Conservation (phyloP, 2,113 vertebrate genomes). For the Diadophis punctatus region DNA sequence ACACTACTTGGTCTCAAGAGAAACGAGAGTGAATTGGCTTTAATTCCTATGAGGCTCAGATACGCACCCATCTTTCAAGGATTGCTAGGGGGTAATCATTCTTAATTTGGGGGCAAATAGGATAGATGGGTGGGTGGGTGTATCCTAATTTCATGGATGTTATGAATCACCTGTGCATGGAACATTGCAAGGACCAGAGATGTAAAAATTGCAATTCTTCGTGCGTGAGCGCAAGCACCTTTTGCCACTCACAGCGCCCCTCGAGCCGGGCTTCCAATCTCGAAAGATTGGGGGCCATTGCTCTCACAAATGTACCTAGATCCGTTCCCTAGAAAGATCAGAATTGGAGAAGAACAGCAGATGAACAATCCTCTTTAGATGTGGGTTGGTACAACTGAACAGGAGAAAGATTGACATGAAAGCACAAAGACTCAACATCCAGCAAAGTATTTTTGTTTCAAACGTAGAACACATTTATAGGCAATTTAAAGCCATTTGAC, state of each 20-base stretch:
- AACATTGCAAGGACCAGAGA: slow-evolving; percentile 32
- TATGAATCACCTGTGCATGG: background rate
- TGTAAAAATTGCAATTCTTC: no score
- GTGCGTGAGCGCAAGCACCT: no score
- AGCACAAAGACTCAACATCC: background rate
- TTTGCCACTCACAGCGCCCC: background rate
- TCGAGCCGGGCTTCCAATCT: background rate
- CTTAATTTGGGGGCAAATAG: background rate
- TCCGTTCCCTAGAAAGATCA: background rate
- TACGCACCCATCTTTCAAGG: background rate
- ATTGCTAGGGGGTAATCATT: background rate
- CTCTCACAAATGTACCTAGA: background rate
- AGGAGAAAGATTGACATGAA: background rate
- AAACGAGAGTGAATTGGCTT: background rate
- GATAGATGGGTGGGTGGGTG: background rate
- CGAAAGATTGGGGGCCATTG: background rate
- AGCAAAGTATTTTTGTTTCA: background rate
- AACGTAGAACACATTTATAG: background rate
- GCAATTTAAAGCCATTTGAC: background rate
- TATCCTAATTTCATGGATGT: background rate
- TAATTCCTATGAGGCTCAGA: background rate
- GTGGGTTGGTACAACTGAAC: background rate
- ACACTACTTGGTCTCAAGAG: background rate
- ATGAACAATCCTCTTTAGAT: background rate
- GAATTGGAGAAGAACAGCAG: background rate